A percentile compares a stretch with the other conserved stretches of the same genome.
phyloP scores from a whole-genome alignment of 2,797 vertebrate genomes.

The Buceros bicornis region DNA sequence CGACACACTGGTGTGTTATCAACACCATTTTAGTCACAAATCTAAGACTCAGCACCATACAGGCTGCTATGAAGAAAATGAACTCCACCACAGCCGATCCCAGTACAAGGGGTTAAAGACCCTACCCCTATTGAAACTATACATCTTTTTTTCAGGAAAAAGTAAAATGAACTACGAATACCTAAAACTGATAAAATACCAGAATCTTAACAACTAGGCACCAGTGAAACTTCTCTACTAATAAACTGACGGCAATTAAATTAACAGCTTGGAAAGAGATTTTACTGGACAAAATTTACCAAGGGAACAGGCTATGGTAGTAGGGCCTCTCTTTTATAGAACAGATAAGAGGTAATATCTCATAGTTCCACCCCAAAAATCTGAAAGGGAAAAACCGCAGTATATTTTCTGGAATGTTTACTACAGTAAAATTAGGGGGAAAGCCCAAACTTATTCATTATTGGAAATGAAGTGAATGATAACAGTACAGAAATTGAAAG shows the following conservation, averaged over 20 bases:
- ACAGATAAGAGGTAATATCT: not conserved
- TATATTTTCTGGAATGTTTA: not conserved
- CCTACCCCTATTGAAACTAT: not conserved
- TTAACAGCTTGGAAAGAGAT: not conserved
- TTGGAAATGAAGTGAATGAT: not conserved
- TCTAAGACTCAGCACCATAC: not conserved
- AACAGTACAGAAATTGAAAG: not conserved
- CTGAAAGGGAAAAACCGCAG: not conserved
- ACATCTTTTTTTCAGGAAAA: not conserved
- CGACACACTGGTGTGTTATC: not conserved
- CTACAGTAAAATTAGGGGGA: not conserved
- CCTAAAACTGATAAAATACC: not conserved
- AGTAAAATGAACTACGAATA: not conserved
- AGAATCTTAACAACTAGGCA: not conserved
- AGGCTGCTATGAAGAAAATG: not conserved
- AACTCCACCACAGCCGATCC: not conserved
- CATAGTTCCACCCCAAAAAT: not conserved
- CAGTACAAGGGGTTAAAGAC: not conserved
- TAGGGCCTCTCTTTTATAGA: not conserved
- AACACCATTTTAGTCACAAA: not conserved
- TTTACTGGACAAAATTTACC: not conserved
- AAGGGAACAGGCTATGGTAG: not conserved
- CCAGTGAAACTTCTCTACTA: not conserved
- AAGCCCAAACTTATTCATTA: not conserved
- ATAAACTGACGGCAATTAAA: not conserved